phyloP scores from a whole-genome alignment of 64 coral and sea anemone genomes.

The Actinia tenebrosa region DNA sequence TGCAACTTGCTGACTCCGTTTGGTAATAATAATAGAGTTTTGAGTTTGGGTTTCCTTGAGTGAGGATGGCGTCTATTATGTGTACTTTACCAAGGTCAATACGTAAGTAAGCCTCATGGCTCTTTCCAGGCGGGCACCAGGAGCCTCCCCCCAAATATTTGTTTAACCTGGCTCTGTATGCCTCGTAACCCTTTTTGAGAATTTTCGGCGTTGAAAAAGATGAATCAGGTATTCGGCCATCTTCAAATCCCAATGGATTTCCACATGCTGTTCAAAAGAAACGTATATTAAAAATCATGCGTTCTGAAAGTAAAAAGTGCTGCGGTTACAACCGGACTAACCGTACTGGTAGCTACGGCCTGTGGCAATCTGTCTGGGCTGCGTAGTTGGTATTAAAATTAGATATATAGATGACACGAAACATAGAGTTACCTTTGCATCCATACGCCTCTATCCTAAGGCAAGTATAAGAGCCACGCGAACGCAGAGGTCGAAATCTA shows the following conservation, averaged over 20 bases:
- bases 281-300: neutral
- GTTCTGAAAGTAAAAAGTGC: too few relatives aligned
- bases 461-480: slow-evolving; percentile 6
- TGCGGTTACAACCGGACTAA: too few relatives aligned
- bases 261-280: neutral
- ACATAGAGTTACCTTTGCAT: slow-evolving; percentile 35
- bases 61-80: neutral
- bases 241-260: neutral
- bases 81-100: neutral
- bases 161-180: neutral
- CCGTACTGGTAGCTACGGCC: too few relatives aligned
- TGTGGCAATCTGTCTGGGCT: too few relatives aligned
- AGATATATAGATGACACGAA: too few relatives aligned
- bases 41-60: neutral
- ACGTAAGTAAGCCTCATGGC: neutral
- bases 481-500: neutral
- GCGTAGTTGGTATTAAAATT: too few relatives aligned
- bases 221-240: neutral
- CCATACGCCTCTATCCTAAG: slow-evolving; percentile 58
- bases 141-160: slow-evolving; percentile 1
- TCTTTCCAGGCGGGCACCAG: neutral
- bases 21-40: too few relatives aligned
- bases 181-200: neutral
- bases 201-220: neutral
- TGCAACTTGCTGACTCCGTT: too few relatives aligned